Evolutionary conservation across 2,113 vertebrate species (phyloP), one percentile per base, ranked within the genome.

Genomic region (Elanoides forficatus): DNA sequence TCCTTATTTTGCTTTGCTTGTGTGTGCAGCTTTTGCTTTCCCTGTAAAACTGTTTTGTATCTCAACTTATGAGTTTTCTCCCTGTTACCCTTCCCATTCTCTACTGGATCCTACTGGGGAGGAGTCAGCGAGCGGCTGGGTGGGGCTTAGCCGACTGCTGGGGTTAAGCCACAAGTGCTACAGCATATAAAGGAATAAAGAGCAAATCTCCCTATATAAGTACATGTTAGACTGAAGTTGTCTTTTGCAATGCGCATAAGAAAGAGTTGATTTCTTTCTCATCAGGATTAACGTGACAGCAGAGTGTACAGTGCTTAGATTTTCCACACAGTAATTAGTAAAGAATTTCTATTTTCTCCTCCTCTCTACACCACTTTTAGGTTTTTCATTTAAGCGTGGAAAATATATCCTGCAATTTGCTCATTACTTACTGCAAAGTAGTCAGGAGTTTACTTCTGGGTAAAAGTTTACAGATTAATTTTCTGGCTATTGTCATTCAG

Each of bases 41-140:
- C 25, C 6, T 81, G 5, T 40, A 63, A 72, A 84, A 72, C 5
- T 78, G 9, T 7, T 68, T 42, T 47, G 50, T 52, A 47, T 42
- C 15, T 80, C 13, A 58, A 11, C 0, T 12, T n/a, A 18, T 0
- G 7, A 22, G 3, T 43, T 67, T 73, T 65, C 11, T 89, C 30
- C 15, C 13, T 55, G 21, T 59, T 81, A 48, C 25, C 15, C 29
- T 84, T 81, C 42, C 26, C 7, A 20, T 43, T 84, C 2, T 63
- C 26, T 67, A 8, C 7, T 75, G 3, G 1, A 12, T 40, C 32
- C 8, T 29, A 4, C 14, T 23, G 9, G 0, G 0, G 2, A 2
- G 6, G 2, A 50, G 6, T 7, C 12, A 63, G 5, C 0, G 5
- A 76, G 21, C 3, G 7, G 30, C 27, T 38, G 3, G 22, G 8